phyloP scores from a whole-genome alignment of 2,888 invertebrate species.

The Platerodrilus igneus region DNA sequence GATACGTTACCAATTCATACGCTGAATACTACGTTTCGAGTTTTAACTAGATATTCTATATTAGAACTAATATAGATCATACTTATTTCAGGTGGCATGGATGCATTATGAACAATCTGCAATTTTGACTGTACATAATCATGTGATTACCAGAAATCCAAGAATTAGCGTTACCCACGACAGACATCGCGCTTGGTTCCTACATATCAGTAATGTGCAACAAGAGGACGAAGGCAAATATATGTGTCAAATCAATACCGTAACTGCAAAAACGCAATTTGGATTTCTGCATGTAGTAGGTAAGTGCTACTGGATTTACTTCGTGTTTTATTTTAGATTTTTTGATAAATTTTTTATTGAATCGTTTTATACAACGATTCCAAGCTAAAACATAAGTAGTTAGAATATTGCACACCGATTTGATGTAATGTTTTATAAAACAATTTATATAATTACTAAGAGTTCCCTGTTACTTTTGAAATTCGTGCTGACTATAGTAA shows the following conservation, averaged over 20 bases:
- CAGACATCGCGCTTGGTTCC: slow-evolving; percentile 88
- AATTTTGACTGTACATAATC: slow-evolving; percentile 87
- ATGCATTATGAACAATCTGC: slow-evolving; percentile 94
- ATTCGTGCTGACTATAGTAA: too few relatives aligned
- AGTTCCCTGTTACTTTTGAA: too few relatives aligned
- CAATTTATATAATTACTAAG: slow-evolving; percentile 19
- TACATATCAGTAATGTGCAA: slow-evolving; percentile 88
- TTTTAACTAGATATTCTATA: too few relatives aligned
- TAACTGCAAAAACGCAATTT: slow-evolving; percentile 87
- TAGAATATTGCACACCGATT: too few relatives aligned
- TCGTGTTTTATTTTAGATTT: slow-evolving; percentile 21
- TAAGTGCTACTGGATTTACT: slow-evolving; percentile 58
- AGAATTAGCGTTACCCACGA: slow-evolving; percentile 88
- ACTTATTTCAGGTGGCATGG: slow-evolving; percentile 81
- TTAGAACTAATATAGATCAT: too few relatives aligned
- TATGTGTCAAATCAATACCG: slow-evolving; percentile 93
- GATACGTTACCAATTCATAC: too few relatives aligned
- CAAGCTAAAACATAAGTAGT: too few relatives aligned
- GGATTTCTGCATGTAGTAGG: slow-evolving; percentile 90
- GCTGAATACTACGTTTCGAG: too few relatives aligned
- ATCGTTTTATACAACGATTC: background rate
- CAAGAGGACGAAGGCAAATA: slow-evolving; percentile 88
- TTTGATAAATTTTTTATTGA: slow-evolving; percentile 3
- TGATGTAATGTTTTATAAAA: slow-evolving; percentile 9
- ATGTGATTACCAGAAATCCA: slow-evolving; percentile 90